Conservation (phyloP, 2,888 invertebrate species). For the Acholoe squamosa region DNA sequence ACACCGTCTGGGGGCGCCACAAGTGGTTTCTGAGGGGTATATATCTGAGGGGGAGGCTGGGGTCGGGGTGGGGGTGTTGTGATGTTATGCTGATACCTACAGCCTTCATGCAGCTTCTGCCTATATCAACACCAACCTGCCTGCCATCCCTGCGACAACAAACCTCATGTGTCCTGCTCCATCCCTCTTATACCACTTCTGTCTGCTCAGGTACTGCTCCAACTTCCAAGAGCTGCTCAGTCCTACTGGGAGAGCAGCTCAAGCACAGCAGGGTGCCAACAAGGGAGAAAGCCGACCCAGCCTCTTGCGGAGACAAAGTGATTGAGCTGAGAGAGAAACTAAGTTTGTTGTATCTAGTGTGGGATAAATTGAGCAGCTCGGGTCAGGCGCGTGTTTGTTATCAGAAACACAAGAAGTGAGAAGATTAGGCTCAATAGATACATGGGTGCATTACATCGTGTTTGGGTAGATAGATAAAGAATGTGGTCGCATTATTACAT, state of each 20-base stretch:
- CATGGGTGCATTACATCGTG: not conserved
- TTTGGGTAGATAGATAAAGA: not conserved
- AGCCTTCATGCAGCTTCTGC: not conserved
- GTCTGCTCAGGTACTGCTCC: conserved; percentile 8
- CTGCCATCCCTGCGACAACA: not conserved
- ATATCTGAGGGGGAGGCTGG: not conserved
- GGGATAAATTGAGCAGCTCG: conserved; percentile 29
- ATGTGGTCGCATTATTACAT: too few relatives aligned
- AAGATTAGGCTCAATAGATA: not conserved
- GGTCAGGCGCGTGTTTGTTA: not conserved
- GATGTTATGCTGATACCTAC: conserved; percentile 34
- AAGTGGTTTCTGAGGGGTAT: not conserved
- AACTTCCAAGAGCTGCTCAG: not conserved
- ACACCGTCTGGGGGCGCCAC: not conserved
- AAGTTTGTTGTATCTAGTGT: not conserved
- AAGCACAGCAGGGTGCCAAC: not conserved
- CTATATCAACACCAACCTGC: conserved; percentile 10
- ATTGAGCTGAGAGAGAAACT: not conserved
- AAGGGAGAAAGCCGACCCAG: not conserved
- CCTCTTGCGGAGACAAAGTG: not conserved
- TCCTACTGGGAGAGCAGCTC: not conserved
- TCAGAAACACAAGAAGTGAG: conserved; percentile 36
- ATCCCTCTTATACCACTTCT: not conserved
- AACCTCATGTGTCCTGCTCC: not conserved
- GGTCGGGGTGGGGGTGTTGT: not conserved